A percentile compares a stretch with the other conserved stretches of the same genome.
Conservation (phyloP, 2,113 vertebrate genomes). For the Octodon degus region DNA sequence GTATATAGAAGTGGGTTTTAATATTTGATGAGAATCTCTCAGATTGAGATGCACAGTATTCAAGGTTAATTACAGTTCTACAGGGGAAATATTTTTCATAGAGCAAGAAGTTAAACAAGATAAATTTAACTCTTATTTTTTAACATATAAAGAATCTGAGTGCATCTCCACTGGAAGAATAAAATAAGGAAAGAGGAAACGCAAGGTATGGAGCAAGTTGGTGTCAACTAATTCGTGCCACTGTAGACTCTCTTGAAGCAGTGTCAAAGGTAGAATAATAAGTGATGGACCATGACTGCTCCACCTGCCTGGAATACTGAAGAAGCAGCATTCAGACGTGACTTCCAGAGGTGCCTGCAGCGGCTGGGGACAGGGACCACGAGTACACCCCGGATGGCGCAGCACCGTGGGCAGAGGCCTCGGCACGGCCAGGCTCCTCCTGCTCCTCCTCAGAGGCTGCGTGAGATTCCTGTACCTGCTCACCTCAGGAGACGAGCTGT, state of each 20-base stretch:
- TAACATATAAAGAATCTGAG: constrained; percentile 11
- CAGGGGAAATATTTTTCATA: neutral
- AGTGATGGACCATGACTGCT: constrained; percentile 35
- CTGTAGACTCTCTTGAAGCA: constrained; percentile 44
- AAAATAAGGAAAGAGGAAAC: constrained; percentile 51
- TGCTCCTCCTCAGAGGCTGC: neutral
- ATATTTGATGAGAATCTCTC: neutral
- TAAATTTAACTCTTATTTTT: constrained; percentile 7
- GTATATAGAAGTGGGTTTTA: neutral
- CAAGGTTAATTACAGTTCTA: neutral
- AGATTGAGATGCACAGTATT: neutral
- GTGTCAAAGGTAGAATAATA: constrained; percentile 63
- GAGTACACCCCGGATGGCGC: too few species aligned
- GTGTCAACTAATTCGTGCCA: constrained; percentile 38
- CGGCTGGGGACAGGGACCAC: neutral
- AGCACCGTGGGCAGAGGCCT: neutral
- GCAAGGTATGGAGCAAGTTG: constrained; percentile 44
- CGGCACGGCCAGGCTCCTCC: neutral
- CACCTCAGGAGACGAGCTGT: neutral
- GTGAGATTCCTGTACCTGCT: neutral
- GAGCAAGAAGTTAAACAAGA: neutral
- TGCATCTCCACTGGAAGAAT: neutral
- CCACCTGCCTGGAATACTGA: constrained; percentile 40
- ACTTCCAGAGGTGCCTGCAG: constrained; percentile 36
- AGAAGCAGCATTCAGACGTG: neutral